Conservation (phyloP, 2,797 vertebrate genomes). For the Argya squamiceps region DNA sequence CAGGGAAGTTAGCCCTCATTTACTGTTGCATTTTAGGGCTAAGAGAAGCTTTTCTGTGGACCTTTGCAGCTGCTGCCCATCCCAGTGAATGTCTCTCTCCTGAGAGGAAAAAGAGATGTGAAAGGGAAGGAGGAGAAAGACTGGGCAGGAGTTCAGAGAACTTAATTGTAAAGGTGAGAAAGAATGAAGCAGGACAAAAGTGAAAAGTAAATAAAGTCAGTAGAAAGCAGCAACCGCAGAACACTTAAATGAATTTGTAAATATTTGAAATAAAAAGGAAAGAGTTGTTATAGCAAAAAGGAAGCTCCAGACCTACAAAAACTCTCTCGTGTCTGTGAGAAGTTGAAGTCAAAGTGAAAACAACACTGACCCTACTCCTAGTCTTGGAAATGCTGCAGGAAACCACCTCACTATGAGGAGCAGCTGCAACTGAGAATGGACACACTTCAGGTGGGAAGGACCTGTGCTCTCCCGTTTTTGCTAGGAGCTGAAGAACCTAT, state of each 20-base stretch:
- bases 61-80: neutral
- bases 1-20: neutral
- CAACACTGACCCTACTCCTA: neutral
- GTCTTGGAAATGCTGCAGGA: neutral
- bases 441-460: neutral
- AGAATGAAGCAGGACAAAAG: neutral
- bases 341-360: neutral
- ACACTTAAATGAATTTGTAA: neutral
- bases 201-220: neutral
- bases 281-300: neutral
- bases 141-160: neutral
- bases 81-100: neutral
- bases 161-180: neutral
- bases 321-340: neutral
- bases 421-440: neutral
- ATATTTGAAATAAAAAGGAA: neutral
- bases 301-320: neutral
- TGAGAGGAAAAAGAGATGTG: neutral
- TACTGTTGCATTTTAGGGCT: neutral
- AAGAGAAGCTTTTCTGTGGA: neutral
- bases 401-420: neutral
- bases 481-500: neutral
- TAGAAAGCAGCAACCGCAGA: neutral
- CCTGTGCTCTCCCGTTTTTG: neutral
- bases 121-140: neutral